phyloP scores from a whole-genome alignment of 30 jellyfish, hydroid and myxozoan species.

The Aurelia coerulea region DNA sequence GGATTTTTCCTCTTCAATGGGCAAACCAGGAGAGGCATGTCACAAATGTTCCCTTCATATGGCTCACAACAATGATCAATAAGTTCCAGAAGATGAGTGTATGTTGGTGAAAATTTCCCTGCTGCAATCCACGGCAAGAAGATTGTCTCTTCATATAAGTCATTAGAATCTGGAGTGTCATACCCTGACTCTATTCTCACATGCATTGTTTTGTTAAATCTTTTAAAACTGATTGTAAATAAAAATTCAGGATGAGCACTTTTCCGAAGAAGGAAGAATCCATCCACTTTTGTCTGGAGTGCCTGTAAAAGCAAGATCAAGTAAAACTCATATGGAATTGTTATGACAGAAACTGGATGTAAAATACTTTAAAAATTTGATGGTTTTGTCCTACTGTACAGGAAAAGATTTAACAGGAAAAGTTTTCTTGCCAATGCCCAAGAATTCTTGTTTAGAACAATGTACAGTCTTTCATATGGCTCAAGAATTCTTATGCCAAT shows the following conservation, averaged over 20 bases:
- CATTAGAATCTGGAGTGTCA: constrained; percentile 8
- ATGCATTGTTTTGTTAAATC: constrained; percentile 67
- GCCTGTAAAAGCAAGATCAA: constrained; percentile 21
- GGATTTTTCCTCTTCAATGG: constrained; percentile 46
- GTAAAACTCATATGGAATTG: neutral
- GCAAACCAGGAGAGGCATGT: constrained; percentile 41
- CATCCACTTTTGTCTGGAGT: constrained; percentile 62
- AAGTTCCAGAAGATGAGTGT: constrained; percentile 43
- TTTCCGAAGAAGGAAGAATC: constrained; percentile 57
- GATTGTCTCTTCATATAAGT: constrained; percentile 12
- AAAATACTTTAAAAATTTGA: too few species aligned
- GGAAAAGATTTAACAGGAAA: too few species aligned
- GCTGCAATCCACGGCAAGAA: constrained; percentile 19
- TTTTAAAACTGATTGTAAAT: constrained; percentile 59
- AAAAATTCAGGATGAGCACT: constrained; percentile 70
- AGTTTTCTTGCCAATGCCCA: too few species aligned
- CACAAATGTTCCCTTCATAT: constrained; percentile 8
- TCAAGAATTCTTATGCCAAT: too few species aligned
- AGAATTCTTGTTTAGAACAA: too few species aligned
- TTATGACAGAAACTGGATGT: too few species aligned
- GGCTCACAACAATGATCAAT: constrained; percentile 44
- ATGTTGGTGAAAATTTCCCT: constrained; percentile 51
- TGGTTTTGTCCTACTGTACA: too few species aligned
- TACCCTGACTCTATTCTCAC: constrained; percentile 60
- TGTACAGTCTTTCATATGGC: too few species aligned